A percentile compares a stretch with the other conserved stretches of the same genome.
These are phyloP conservation scores for Ammodytes dubius DNA, from an alignment of 2,113 vertebrate genomes.

Conservation along the genomic window DNA sequence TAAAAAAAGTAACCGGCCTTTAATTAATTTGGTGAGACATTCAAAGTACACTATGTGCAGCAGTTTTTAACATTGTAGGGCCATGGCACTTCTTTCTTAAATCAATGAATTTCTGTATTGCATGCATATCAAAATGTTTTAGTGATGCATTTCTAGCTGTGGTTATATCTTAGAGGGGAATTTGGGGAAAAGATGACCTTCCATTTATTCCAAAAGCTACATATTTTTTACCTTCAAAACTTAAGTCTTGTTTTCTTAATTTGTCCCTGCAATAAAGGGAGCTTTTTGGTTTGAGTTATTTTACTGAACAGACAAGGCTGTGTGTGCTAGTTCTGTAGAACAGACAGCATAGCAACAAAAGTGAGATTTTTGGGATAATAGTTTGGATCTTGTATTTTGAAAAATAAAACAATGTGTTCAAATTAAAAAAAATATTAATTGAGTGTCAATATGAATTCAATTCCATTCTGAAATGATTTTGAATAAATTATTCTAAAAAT, in stretches of 20 bases:
- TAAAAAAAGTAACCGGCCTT: too few species aligned
- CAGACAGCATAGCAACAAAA: not conserved
- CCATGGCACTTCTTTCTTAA: conserved; percentile 30
- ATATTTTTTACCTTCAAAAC: conserved; percentile 29
- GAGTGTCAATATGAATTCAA: too few species aligned
- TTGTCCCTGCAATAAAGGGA: conserved; percentile 6
- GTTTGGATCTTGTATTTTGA: too few species aligned
- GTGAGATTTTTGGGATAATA: too few species aligned
- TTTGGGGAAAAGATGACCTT: conserved; percentile 36
- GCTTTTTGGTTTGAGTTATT: not conserved
- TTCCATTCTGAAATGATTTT: too few species aligned
- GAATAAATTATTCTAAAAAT: too few species aligned
- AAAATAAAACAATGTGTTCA: too few species aligned
- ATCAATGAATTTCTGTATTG: conserved; percentile 49
- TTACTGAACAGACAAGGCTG: not conserved
- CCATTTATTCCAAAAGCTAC: conserved; percentile 28
- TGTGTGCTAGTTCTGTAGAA: not conserved
- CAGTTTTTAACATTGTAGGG: conserved; percentile 34
- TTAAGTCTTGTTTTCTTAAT: conserved; percentile 20
- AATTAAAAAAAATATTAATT: too few species aligned
- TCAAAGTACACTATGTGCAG: too few species aligned
- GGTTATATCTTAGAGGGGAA: conserved; percentile 11
- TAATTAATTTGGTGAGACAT: too few species aligned
- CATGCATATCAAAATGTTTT: conserved; percentile 12
- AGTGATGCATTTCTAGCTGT: conserved; percentile 35